phyloP scores from a whole-genome alignment of 1,140 invertebrate genomes.

The Eriosoma lanigerum region DNA sequence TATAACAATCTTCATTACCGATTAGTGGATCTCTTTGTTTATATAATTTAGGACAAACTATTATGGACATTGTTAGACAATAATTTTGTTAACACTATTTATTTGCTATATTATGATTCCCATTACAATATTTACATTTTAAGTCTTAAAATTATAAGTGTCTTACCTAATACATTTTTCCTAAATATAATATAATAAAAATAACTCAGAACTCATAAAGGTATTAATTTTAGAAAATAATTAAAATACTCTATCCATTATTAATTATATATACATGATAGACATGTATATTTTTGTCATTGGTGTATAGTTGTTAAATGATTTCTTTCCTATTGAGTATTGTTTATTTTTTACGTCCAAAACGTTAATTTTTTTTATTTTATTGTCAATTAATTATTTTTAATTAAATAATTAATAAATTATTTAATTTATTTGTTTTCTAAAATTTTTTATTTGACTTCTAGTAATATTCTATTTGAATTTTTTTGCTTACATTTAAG shows the following conservation, averaged over 20 bases:
- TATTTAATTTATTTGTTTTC: constrained; percentile 31
- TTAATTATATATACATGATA: constrained; percentile 11
- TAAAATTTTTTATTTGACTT: constrained; percentile 39
- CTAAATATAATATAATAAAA: background rate
- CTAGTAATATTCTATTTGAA: constrained; percentile 32
- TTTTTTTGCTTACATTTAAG: constrained; percentile 31
- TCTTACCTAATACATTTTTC: background rate
- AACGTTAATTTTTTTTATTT: background rate
- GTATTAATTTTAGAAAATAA: constrained; percentile 5
- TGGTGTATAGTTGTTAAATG: background rate
- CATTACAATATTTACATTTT: constrained; percentile 39
- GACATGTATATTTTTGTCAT: constrained; percentile 10
- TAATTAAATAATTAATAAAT: too few relatives aligned
- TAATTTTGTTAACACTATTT: constrained; percentile 29
- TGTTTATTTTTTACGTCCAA: background rate
- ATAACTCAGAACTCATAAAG: background rate
- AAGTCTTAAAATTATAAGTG: background rate
- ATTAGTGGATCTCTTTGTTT: constrained; percentile 48
- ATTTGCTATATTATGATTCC: background rate
- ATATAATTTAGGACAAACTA: constrained; percentile 34
- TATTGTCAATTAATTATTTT: too few relatives aligned
- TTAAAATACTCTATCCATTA: background rate
- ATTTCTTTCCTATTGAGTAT: constrained; percentile 20
- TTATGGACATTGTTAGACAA: constrained; percentile 47
- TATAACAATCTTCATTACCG: constrained; percentile 33